Evolutionary conservation across 2,797 vertebrate species (phyloP).

Genomic region (Naso thynnoides): DNA sequence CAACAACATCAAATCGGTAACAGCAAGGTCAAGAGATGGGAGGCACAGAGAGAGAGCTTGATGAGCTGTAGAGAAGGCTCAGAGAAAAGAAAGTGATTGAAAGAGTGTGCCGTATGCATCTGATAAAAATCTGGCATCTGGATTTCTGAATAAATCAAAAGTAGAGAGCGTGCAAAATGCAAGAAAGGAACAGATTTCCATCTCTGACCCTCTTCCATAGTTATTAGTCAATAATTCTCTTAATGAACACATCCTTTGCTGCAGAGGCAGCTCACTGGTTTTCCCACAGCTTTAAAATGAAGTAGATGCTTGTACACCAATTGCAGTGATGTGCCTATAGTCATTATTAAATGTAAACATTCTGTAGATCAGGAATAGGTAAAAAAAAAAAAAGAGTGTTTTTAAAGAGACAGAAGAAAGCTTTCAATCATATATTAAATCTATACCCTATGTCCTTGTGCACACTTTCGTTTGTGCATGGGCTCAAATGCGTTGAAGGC

Average conservation of each 20-base stretch:
- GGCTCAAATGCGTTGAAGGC: conserved; percentile 17
- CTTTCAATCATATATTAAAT: conserved; percentile 10
- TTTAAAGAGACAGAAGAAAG: conserved; percentile 4
- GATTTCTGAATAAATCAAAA: conserved; percentile 22
- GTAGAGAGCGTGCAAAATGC: conserved; percentile 22
- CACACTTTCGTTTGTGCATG: neutral
- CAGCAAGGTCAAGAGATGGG: conserved; percentile 43
- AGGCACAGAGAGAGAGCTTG: conserved; percentile 16
- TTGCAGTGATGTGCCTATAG: conserved; percentile 62
- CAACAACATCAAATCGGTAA: conserved; percentile 63
- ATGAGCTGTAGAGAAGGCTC: conserved; percentile 48
- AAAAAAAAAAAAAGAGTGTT: conserved; percentile 40
- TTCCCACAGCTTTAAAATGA: conserved; percentile 76
- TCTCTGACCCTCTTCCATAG: conserved; percentile 55
- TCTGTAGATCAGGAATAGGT: conserved; percentile 54
- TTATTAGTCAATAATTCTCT: conserved; percentile 81
- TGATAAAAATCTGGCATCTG: conserved; percentile 36
- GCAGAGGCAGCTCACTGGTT: conserved; percentile 70
- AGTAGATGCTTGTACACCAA: conserved; percentile 71
- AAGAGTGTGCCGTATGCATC: conserved; percentile 33
- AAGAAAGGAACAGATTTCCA: conserved; percentile 40
- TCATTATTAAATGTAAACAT: conserved; percentile 61
- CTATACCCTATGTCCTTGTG: neutral
- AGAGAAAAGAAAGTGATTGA: conserved; percentile 26
- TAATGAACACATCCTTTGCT: conserved; percentile 78